Conservation (phyloP, 64 coral and sea anemone genomes). For the Montipora cactus region DNA sequence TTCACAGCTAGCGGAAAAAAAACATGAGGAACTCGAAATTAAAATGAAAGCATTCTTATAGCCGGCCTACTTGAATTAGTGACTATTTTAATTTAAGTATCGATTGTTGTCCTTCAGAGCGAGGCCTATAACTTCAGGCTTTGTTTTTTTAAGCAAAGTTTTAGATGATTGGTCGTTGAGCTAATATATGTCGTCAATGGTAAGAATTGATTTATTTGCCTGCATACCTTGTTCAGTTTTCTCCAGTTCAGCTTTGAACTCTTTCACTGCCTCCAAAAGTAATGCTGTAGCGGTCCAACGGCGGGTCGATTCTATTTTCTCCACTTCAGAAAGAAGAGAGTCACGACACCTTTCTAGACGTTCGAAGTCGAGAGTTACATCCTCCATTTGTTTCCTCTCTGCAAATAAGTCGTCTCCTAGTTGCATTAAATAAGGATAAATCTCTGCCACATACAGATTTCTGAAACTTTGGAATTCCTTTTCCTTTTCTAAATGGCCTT, state of each 20-base stretch:
- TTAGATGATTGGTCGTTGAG: too few species aligned
- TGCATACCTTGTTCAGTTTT: constrained; percentile 24
- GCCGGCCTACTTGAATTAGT: too few species aligned
- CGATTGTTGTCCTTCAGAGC: too few species aligned
- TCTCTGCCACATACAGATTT: constrained; percentile 39
- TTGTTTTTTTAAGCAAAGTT: too few species aligned
- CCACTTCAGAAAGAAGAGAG: not conserved
- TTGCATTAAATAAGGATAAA: constrained; percentile 45
- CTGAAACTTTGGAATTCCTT: constrained; percentile 42
- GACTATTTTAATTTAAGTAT: too few species aligned
- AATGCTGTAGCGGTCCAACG: not conserved
- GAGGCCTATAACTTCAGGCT: too few species aligned
- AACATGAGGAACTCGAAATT: too few species aligned
- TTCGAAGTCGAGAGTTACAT: constrained; percentile 1
- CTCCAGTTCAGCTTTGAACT: not conserved
- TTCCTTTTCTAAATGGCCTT: constrained; percentile 30
- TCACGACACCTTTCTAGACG: not conserved
- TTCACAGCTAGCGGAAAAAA: too few species aligned
- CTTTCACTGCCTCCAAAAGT: not conserved
- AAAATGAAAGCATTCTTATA: too few species aligned
- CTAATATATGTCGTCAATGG: not conserved
- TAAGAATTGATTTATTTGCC: not conserved
- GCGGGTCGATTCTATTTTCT: not conserved
- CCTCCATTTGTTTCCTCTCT: not conserved
- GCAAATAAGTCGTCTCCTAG: not conserved